Percentiles rank a stretch among this genome's conserved stretches.
Evolutionary conservation across 2,113 vertebrate genomes (phyloP).

Genomic region (Choloepus hoffmanni): DNA sequence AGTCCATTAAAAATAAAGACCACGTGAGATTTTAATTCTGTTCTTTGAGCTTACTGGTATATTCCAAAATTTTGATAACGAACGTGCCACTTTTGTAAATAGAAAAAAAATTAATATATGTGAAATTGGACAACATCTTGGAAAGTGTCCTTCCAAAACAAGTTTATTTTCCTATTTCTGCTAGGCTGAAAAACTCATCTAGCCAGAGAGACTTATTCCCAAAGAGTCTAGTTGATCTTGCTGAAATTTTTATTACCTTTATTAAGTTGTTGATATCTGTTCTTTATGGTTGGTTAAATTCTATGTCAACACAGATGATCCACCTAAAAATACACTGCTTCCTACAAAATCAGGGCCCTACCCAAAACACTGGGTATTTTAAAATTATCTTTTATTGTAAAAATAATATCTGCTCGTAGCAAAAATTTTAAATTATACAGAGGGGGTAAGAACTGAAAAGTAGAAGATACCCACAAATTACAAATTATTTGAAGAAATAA

Average conservation of each 20-base stretch:
- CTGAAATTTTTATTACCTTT: conserved; percentile 24
- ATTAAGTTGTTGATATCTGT: conserved; percentile 16
- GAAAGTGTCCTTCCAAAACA: not conserved
- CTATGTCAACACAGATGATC: not conserved
- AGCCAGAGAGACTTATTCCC: not conserved
- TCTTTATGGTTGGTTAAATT: not conserved
- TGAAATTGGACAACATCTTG: not conserved
- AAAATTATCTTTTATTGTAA: not conserved
- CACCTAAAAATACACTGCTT: not conserved
- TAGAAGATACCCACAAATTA: not conserved
- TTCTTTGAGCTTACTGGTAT: not conserved
- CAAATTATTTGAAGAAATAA: not conserved
- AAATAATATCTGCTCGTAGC: not conserved
- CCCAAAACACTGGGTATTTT: not conserved
- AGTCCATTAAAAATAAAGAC: not conserved
- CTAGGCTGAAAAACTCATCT: conserved; percentile 48
- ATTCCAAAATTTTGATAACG: conserved; percentile 14
- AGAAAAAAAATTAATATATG: conserved; percentile 3
- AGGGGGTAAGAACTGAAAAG: not conserved
- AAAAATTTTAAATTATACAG: conserved; percentile 5
- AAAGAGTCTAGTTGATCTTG: not conserved
- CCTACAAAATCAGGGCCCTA: not conserved
- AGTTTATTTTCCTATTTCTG: not conserved
- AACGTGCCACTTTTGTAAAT: not conserved
- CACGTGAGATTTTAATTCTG: not conserved